A percentile compares a stretch with the other conserved stretches of the same genome.
phyloP scores from a whole-genome alignment of 2,797 vertebrate genomes.

The Pagetopsis macropterus region DNA sequence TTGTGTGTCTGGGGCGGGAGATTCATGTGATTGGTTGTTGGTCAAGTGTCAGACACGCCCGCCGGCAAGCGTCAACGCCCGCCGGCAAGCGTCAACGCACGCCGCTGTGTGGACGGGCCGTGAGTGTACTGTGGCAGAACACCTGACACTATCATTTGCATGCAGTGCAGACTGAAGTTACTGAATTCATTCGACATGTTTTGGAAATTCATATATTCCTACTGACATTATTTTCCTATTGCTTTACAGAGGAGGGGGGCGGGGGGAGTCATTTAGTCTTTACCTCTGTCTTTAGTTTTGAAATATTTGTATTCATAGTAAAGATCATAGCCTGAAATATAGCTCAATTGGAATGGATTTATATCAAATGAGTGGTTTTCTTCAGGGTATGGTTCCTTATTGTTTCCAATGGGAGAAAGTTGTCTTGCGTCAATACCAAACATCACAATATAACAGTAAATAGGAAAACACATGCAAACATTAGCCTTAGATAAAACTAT shows the following conservation, averaged over 20 bases:
- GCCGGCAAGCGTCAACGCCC: too few species aligned
- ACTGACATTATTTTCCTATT: conserved; percentile 8
- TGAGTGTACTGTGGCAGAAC: conserved; percentile 3
- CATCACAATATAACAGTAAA: background rate
- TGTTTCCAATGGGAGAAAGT: background rate
- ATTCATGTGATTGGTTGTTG: too few species aligned
- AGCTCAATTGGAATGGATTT: background rate
- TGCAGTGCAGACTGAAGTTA: background rate
- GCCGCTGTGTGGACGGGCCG: too few species aligned
- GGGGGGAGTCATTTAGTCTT: background rate
- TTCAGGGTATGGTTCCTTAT: background rate
- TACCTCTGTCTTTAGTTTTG: background rate
- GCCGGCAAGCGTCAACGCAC: too few species aligned
- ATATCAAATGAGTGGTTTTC: background rate
- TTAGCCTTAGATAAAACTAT: background rate
- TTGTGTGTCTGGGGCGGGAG: too few species aligned
- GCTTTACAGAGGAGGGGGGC: background rate
- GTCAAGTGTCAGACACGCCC: too few species aligned
- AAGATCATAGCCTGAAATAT: background rate
- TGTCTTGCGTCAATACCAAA: background rate
- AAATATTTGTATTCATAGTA: background rate
- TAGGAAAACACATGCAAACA: background rate
- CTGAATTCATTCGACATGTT: conserved; percentile 14
- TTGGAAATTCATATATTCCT: background rate
- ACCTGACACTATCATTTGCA: background rate